A percentile compares a stretch with the other conserved stretches of the same genome.
These are phyloP conservation scores for Coregonus sp. DNA, from an alignment of 2,797 vertebrate species.

Conservation along the genomic window DNA sequence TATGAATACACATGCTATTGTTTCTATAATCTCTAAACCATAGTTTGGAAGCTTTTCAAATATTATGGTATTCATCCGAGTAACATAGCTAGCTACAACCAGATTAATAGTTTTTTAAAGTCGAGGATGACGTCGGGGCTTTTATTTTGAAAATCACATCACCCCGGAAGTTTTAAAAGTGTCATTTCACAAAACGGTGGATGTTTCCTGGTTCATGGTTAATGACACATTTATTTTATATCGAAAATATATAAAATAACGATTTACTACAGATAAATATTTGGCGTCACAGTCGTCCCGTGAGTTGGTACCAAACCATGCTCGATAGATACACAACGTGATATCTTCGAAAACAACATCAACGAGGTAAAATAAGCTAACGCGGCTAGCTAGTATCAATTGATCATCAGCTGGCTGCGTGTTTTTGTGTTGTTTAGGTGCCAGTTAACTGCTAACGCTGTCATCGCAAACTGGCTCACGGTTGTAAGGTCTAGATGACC, in stretches of 20 bases:
- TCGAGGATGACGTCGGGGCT: background rate
- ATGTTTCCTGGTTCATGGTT: background rate
- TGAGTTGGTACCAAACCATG: conserved; percentile 38
- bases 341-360: conserved; percentile 49
- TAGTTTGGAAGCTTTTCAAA: too few species aligned
- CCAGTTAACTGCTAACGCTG: background rate
- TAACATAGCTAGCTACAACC: background rate
- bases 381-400: conserved; percentile 6
- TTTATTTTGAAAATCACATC: background rate
- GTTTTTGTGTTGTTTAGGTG: conserved; percentile 39
- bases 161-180: background rate
- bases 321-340: conserved; percentile 11
- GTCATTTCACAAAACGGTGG: background rate
- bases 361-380: conserved; percentile 65
- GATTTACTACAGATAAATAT: conserved; percentile 3
- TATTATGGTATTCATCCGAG: too few species aligned
- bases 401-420: background rate
- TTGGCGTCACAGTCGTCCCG: conserved; percentile 11
- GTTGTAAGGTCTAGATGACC: background rate
- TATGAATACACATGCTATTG: too few species aligned
- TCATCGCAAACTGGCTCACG: background rate
- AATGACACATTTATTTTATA: background rate
- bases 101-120: background rate
- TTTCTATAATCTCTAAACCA: too few species aligned
- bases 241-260: background rate